phyloP scores from a whole-genome alignment of 1,140 invertebrate genomes.

The Trissolcus basalis region DNA sequence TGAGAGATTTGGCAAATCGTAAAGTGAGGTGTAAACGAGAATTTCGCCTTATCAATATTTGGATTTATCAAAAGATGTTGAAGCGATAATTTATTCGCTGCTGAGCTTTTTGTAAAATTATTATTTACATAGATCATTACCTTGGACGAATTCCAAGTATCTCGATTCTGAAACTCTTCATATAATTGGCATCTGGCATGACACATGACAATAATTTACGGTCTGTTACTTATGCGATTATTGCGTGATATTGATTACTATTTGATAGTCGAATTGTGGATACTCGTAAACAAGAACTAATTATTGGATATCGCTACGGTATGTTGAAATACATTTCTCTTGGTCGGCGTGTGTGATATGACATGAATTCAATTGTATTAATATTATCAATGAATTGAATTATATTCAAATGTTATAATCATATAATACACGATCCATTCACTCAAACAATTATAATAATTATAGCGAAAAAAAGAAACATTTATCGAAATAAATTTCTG shows the following conservation, averaged over 20 bases:
- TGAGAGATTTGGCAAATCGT: no score
- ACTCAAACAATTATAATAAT: no score
- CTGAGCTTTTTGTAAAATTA: constrained; percentile 23
- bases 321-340: constrained; percentile 36
- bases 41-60: no score
- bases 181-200: constrained; percentile 49
- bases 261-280: constrained; percentile 45
- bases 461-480: no score
- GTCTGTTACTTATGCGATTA: constrained; percentile 53
- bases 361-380: constrained; percentile 29
- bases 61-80: neutral
- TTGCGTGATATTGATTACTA: constrained; percentile 51
- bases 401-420: constrained; percentile 2
- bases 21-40: no score
- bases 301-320: constrained; percentile 43
- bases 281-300: constrained; percentile 43
- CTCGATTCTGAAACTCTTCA: constrained; percentile 31
- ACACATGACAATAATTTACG: constrained; percentile 52
- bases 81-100: constrained; percentile 10
- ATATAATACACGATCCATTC: no score
- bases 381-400: constrained; percentile 30
- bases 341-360: constrained; percentile 25
- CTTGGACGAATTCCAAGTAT: constrained; percentile 40
- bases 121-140: constrained; percentile 39
- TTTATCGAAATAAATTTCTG: neutral